Conservation (phyloP, 2,797 vertebrate genomes). For the Macropus fuliginosus region DNA sequence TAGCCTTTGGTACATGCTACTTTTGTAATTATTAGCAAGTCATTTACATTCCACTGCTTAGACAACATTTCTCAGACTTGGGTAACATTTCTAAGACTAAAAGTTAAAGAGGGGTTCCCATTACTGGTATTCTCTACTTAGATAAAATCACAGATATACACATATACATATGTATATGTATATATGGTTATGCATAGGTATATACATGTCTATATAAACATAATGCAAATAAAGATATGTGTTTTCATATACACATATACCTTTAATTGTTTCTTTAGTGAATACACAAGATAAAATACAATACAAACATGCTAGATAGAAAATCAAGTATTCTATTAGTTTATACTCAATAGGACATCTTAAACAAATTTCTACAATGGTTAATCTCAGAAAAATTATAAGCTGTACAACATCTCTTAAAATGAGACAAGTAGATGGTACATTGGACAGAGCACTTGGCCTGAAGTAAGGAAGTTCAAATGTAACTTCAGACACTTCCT, state of each 20-base stretch:
- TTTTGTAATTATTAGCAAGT: background rate
- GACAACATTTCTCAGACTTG: background rate
- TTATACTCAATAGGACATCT: background rate
- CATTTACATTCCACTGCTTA: background rate
- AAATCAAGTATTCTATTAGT: background rate
- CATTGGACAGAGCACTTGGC: background rate
- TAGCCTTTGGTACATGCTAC: background rate
- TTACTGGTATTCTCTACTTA: background rate
- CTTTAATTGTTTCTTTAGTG: background rate
- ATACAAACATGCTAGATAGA: background rate
- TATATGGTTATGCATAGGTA: background rate
- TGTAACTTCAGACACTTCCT: background rate
- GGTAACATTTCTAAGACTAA: background rate
- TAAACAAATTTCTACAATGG: background rate
- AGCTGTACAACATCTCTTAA: background rate
- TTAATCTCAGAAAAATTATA: background rate
- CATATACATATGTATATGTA: background rate
- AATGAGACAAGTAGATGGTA: background rate
- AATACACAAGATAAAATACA: background rate
- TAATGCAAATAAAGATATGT: background rate
- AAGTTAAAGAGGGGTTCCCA: background rate
- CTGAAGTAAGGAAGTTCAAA: background rate
- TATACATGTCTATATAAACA: background rate
- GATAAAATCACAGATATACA: background rate
- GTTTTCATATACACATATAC: background rate